These are phyloP conservation scores for Sigmodon hispidus DNA, from an alignment of 2,113 vertebrate genomes.

Conservation along the genomic window DNA sequence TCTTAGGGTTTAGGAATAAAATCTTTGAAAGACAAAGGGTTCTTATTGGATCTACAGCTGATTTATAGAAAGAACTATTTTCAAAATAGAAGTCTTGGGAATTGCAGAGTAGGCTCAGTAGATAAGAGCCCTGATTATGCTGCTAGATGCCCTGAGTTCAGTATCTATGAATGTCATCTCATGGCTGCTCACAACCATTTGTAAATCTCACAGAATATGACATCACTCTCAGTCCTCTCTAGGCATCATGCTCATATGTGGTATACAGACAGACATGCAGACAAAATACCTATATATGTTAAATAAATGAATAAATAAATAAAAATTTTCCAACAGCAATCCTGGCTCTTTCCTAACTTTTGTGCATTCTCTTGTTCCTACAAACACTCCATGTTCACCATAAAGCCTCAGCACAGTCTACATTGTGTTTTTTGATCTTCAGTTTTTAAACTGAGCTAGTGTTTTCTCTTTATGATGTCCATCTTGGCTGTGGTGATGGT, in stretches of 20 bases:
- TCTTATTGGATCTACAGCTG: neutral
- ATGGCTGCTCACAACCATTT: neutral
- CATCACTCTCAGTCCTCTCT: neutral
- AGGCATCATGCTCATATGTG: neutral
- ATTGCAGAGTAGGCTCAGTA: neutral
- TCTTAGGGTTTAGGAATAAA: rapidly evolving
- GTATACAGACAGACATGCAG: too few species aligned
- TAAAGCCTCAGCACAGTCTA: neutral
- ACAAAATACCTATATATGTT: neutral
- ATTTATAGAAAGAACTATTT: neutral
- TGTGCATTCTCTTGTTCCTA: neutral
- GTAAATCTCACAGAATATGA: neutral
- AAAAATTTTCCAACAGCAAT: neutral
- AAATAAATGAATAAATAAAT: neutral
- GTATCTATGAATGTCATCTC: neutral
- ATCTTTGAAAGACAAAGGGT: neutral
- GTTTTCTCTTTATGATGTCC: neutral
- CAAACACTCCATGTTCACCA: neutral
- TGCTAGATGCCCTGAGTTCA: neutral
- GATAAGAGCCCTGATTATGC: neutral
- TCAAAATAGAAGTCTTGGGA: neutral
- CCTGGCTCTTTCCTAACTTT: neutral
- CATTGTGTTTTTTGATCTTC: too few species aligned
- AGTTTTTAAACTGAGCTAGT: neutral
- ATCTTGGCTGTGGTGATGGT: neutral